Evolutionary conservation across 2,113 vertebrate genomes (phyloP), one percentile per base, ranked within the genome.

Genomic region (Nyctereutes procyonoides): DNA sequence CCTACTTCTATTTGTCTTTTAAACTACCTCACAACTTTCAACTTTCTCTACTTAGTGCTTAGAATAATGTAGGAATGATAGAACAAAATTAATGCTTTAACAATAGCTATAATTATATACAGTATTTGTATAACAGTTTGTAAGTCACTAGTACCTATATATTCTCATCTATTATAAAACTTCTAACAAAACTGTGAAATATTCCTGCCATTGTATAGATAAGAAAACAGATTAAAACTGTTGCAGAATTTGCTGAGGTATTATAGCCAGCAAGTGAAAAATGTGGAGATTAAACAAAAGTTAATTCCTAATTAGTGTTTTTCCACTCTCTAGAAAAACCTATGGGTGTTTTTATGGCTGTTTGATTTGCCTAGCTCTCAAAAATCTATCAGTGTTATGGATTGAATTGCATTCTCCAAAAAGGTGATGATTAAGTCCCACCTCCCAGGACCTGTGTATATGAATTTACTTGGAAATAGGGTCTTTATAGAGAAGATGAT

Each of bases 31-130:
- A 93, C n/a, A 88, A 58, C 2, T 71, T 94, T 84, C 43, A 38
- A 65, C 19, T 93, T 84, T 38, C 11, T 84, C 93, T 60, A 55
- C 4, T 90, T 92, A 53, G n/a, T 94, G 8, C 38, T 87, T 90
- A 13, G 20, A 95, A 91, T 85, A 88, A 96, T 48, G 32, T 76
- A 60, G 32, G 20, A 88, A 76, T 79, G 17, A 93, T 1, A 80
- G 9, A 19, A 22, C n/a, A 93, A 86, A 96, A 92, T 62, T 94
- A 91, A 95, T 71, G 6, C 20, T 71, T 93, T 89, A 83, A 79
- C 12, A 89, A 58, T 8, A 93, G 32, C n/a, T 93, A 53, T 71
- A 96, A 82, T 73, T 84, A 80, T 11, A 89, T 12, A 83, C 7
- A 51, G 8, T 88, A 63, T 93, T 30, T 56, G 9, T 89, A 26